These are phyloP conservation scores for Diplosoma virens DNA, from an alignment of 23 tunicate genomes.

Conservation along the genomic window DNA sequence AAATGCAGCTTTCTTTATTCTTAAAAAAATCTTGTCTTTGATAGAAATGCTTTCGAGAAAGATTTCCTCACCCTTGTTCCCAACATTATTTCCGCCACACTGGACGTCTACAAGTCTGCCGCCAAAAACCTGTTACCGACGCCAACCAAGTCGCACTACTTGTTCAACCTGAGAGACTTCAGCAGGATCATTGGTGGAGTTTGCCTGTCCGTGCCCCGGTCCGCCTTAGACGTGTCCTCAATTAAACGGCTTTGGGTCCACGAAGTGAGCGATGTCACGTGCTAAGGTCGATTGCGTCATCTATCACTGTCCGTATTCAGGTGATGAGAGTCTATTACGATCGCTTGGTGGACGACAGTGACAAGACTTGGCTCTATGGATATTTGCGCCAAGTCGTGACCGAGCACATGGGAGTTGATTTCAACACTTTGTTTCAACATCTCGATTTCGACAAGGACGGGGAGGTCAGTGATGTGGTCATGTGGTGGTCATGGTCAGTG, in stretches of 20 bases:
- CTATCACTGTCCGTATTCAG: not conserved
- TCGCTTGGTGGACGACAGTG: constrained; percentile 85
- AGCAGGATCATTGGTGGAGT: constrained; percentile 87
- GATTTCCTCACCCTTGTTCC: constrained; percentile 36
- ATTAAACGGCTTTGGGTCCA: constrained; percentile 63
- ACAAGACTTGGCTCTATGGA: constrained; percentile 80
- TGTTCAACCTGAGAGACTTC: constrained; percentile 93
- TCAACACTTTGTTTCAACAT: constrained; percentile 61
- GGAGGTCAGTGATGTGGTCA: too few species aligned
- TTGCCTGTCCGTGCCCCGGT: constrained; percentile 75
- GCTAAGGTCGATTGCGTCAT: not conserved
- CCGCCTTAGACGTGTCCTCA: constrained; percentile 46
- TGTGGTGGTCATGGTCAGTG: too few species aligned
- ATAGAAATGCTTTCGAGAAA: constrained; percentile 47
- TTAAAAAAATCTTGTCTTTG: not conserved
- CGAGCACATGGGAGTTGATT: constrained; percentile 45
- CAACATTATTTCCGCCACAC: constrained; percentile 34
- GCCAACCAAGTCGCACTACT: constrained; percentile 94
- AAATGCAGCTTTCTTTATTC: not conserved
- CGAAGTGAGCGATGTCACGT: constrained; percentile 19
- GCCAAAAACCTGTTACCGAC: constrained; percentile 87
- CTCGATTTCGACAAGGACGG: constrained; percentile 84
- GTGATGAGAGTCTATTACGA: constrained; percentile 97
- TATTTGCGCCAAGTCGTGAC: constrained; percentile 34
- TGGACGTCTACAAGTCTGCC: constrained; percentile 65